Percentiles rank a stretch among this genome's conserved stretches.
phyloP scores from a whole-genome alignment of 2,888 invertebrate genomes.

The Saturnia pavonia region DNA sequence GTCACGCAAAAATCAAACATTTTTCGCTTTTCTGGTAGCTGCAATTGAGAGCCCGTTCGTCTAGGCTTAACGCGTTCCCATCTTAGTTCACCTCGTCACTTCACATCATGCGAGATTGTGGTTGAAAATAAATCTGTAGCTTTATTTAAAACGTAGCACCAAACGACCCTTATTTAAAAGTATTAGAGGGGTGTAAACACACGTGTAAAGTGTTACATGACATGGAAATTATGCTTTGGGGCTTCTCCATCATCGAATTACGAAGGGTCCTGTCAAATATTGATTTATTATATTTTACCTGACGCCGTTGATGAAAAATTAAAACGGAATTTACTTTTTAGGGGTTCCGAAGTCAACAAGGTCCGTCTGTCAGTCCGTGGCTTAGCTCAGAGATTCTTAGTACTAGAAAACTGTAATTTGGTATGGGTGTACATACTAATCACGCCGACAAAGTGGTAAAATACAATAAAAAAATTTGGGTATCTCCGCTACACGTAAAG shows the following conservation, averaged over 20 bases:
- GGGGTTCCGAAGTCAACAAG: no score
- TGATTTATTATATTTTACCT: conserved; percentile 24
- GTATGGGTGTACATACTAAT: no score
- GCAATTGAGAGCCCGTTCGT: no score
- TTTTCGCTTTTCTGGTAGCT: not conserved
- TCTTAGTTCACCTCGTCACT: no score
- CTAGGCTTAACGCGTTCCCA: no score
- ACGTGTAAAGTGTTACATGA: conserved; percentile 36
- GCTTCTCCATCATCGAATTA: conserved; percentile 46
- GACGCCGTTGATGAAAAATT: not conserved
- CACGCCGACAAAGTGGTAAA: no score
- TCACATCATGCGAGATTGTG: no score
- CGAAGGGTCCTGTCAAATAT: conserved; percentile 38
- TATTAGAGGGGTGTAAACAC: conserved; percentile 24
- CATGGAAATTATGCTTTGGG: conserved; percentile 29
- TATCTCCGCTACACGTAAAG: no score
- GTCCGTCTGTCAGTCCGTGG: no score
- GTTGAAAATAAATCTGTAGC: not conserved
- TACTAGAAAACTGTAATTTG: no score
- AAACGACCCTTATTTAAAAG: not conserved
- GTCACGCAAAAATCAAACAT: not conserved
- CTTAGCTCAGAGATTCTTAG: no score
- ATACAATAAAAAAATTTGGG: no score
- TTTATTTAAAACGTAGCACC: not conserved
- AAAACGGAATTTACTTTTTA: not conserved